These are phyloP conservation scores for Brachirus orientalis DNA, from an alignment of 2,113 vertebrate genomes.

Conservation along the genomic window DNA sequence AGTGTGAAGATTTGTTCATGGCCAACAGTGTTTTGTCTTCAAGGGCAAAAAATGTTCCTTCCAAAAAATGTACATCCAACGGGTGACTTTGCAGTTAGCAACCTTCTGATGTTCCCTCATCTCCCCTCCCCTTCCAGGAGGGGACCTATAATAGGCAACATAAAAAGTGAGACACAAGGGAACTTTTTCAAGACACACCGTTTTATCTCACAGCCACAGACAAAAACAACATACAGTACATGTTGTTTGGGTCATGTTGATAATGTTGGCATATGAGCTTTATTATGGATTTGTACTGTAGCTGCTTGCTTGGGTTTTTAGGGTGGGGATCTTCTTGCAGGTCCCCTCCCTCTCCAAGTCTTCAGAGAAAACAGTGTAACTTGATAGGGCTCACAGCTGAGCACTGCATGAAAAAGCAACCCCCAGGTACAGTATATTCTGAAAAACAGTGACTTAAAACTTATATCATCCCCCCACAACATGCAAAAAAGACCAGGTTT, in stretches of 20 bases:
- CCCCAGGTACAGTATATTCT: conserved; percentile 54
- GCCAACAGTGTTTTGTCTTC: conserved; percentile 35
- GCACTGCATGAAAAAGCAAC: conserved; percentile 7
- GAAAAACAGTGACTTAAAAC: conserved; percentile 28
- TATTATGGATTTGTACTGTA: neutral
- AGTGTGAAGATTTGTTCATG: conserved; percentile 15
- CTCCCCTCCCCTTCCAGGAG: too few relatives aligned
- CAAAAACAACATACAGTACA: too few relatives aligned
- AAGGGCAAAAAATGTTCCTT: too few relatives aligned
- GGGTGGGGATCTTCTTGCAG: conserved; percentile 39
- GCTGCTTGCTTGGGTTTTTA: neutral
- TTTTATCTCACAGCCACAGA: too few relatives aligned
- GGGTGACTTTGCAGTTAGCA: too few relatives aligned
- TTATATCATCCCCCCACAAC: conserved; percentile 43
- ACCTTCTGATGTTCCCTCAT: too few relatives aligned
- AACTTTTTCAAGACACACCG: too few relatives aligned
- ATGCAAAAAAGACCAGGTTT: conserved; percentile 49
- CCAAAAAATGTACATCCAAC: too few relatives aligned
- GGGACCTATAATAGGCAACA: too few relatives aligned
- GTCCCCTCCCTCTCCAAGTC: conserved; percentile 31
- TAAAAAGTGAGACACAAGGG: too few relatives aligned
- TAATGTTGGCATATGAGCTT: too few relatives aligned
- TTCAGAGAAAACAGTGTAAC: conserved; percentile 73
- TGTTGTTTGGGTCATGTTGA: too few relatives aligned
- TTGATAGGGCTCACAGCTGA: conserved; percentile 53